These are phyloP conservation scores for Gila robusta DNA, from an alignment of 2,797 vertebrate genomes.

Conservation along the genomic window DNA sequence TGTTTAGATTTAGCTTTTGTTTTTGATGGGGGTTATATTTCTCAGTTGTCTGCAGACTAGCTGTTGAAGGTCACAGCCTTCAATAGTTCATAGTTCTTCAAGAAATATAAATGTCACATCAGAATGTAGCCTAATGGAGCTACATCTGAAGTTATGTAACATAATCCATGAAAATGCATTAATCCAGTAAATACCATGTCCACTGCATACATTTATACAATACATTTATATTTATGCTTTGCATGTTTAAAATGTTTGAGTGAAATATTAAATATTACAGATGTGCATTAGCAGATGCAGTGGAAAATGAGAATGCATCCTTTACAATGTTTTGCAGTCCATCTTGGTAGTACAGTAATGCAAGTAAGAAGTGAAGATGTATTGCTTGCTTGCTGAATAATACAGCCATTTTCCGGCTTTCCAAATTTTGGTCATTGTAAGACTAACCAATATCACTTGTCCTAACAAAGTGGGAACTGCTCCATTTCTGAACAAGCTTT, in stretches of 20 bases:
- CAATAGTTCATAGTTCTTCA: neutral
- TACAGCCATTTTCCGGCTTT: neutral
- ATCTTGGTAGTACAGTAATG: neutral
- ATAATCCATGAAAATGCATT: neutral
- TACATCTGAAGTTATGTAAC: neutral
- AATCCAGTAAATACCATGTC: neutral
- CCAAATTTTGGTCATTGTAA: too few species aligned
- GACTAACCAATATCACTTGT: too few species aligned
- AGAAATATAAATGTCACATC: neutral
- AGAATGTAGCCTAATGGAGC: neutral
- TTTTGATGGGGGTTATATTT: constrained; percentile 26
- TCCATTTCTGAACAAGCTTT: too few species aligned
- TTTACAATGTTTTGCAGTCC: neutral
- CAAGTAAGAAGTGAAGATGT: neutral
- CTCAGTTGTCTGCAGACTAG: neutral
- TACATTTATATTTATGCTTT: neutral
- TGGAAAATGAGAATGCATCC: neutral
- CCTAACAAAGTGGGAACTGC: too few species aligned
- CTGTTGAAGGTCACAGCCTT: constrained; percentile 1
- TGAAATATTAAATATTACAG: neutral
- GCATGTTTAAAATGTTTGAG: neutral
- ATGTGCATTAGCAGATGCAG: neutral
- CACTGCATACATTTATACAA: neutral
- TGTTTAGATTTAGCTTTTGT: constrained; percentile 33
- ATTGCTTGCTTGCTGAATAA: neutral